Percentiles rank a stretch among this genome's conserved stretches.
Evolutionary conservation across 2,113 vertebrate genomes (phyloP).

Genomic region (Apteryx owenii): DNA sequence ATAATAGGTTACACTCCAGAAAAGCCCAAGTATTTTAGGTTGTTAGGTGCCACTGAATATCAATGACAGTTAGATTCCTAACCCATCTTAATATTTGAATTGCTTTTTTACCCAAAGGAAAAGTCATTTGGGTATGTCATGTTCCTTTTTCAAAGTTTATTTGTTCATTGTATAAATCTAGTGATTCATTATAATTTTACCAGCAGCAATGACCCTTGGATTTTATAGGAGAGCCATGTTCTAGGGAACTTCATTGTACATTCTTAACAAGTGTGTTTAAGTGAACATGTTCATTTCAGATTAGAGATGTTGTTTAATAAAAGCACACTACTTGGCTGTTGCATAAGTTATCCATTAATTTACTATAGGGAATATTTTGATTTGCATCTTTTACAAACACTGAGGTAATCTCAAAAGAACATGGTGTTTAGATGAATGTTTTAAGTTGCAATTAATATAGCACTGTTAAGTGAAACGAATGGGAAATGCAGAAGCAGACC

Average conservation of each 20-base stretch:
- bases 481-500: not conserved
- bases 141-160: not conserved
- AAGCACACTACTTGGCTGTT: not conserved
- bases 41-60: not conserved
- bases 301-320: not conserved
- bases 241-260: not conserved
- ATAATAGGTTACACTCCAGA: not conserved
- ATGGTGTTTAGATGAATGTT: not conserved
- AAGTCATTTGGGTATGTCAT: not conserved
- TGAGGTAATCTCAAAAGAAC: not conserved
- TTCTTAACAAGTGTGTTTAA: not conserved
- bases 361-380: not conserved
- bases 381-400: not conserved
- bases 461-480: not conserved
- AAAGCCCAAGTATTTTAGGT: not conserved
- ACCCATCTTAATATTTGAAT: not conserved
- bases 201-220: not conserved
- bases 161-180: not conserved
- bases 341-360: conserved; percentile 19
- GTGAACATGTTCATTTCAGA: not conserved
- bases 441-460: not conserved
- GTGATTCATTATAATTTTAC: not conserved
- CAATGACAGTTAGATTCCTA: not conserved
- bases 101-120: not conserved
- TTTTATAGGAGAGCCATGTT: accelerated